Percentiles rank a stretch among this genome's conserved stretches.
Conservation (phyloP, 2,888 invertebrate genomes). For the Tricholauxania praeusta region DNA sequence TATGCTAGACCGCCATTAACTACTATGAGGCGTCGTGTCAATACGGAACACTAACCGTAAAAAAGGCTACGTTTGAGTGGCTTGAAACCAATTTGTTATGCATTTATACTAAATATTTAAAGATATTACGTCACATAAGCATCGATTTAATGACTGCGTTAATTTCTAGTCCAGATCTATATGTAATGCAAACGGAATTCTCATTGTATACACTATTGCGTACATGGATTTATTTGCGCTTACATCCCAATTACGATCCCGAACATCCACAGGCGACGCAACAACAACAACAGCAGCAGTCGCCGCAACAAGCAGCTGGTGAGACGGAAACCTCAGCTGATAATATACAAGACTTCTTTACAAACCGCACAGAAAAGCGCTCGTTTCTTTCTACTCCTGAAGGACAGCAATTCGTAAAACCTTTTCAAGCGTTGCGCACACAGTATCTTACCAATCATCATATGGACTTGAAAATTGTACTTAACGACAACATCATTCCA, state of each 20-base stretch:
- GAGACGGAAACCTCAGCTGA: slow-evolving; percentile 53
- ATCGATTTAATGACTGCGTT: slow-evolving; percentile 76
- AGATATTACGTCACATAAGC: slow-evolving; percentile 74
- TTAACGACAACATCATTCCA: slow-evolving; percentile 78
- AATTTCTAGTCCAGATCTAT: slow-evolving; percentile 75
- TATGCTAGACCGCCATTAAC: slow-evolving; percentile 73
- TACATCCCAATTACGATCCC: slow-evolving; percentile 69
- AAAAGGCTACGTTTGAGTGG: slow-evolving; percentile 77
- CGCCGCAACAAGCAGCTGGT: slow-evolving; percentile 45
- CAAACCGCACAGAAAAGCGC: slow-evolving; percentile 62
- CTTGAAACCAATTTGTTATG: slow-evolving; percentile 77
- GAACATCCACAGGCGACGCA: slow-evolving; percentile 56
- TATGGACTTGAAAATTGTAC: slow-evolving; percentile 76
- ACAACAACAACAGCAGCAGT: slow-evolving; percentile 49
- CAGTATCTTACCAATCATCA: slow-evolving; percentile 79
- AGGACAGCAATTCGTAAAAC: slow-evolving; percentile 73
- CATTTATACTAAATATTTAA: slow-evolving; percentile 71
- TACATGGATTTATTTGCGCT: slow-evolving; percentile 75
- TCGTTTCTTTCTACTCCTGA: slow-evolving; percentile 73
- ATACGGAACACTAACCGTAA: slow-evolving; percentile 76
- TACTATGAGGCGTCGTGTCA: slow-evolving; percentile 78
- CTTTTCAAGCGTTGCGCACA: slow-evolving; percentile 76
- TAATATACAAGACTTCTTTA: slow-evolving; percentile 60
- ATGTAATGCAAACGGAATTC: slow-evolving; percentile 84
- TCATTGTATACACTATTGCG: slow-evolving; percentile 79